These are phyloP conservation scores for Acrossocheilus fasciatus DNA, from an alignment of 2,797 vertebrate genomes.

Conservation along the genomic window DNA sequence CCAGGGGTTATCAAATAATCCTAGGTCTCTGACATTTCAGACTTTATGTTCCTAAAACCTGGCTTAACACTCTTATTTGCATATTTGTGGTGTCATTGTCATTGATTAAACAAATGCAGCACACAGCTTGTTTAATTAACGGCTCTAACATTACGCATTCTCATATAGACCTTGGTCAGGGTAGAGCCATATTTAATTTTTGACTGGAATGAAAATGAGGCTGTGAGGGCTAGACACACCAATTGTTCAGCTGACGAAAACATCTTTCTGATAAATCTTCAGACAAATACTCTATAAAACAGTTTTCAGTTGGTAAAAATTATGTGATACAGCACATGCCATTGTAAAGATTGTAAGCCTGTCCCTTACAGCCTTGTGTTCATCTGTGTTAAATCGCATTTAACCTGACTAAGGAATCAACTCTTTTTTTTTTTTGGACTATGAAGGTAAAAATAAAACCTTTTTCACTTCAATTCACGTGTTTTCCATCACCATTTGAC, in stretches of 20 bases:
- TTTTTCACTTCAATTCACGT: too few species aligned
- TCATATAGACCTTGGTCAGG: neutral
- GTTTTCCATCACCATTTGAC: too few species aligned
- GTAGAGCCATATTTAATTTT: neutral
- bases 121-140: neutral
- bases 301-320: neutral
- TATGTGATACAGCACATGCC: neutral
- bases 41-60: neutral
- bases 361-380: neutral
- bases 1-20: neutral
- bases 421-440: too few species aligned
- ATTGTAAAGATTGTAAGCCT: neutral
- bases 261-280: neutral
- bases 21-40: neutral
- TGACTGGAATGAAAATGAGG: neutral
- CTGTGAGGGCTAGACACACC: neutral
- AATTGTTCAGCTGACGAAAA: neutral
- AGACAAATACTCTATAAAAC: neutral
- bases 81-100: neutral
- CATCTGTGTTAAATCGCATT: too few species aligned
- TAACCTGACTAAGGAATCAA: too few species aligned
- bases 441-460: too few species aligned
- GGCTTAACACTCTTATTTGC: neutral
- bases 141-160: neutral
- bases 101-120: neutral